Evolutionary conservation across 1,140 invertebrate genomes (phyloP).

Genomic region (Cephus cinctus): DNA sequence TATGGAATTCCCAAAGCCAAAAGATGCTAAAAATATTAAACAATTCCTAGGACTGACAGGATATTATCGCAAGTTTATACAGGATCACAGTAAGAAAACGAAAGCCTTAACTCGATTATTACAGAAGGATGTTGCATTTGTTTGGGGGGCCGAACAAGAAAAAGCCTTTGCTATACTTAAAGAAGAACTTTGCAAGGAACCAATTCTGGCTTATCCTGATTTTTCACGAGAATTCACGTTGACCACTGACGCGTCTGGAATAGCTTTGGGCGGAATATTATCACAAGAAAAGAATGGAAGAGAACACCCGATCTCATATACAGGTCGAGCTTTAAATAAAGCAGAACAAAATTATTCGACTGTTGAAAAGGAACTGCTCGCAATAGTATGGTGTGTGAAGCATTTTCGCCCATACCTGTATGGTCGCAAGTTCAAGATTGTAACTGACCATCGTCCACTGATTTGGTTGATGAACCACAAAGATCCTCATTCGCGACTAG

Average conservation of each 20-base stretch:
- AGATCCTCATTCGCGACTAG: constrained; percentile 35
- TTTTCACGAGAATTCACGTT: constrained; percentile 25
- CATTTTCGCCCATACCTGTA: constrained; percentile 53
- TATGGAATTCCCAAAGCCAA: too few species aligned
- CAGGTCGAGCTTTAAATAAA: constrained; percentile 20
- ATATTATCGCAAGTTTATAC: too few species aligned
- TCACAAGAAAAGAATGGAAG: constrained; percentile 22
- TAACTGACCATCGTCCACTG: constrained; percentile 57
- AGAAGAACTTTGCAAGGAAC: constrained; percentile 7
- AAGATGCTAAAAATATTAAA: too few species aligned
- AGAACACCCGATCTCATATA: constrained; percentile 26
- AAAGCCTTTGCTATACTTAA: too few species aligned
- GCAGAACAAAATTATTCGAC: constrained; percentile 35
- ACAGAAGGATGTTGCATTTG: too few species aligned
- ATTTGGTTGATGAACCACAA: constrained; percentile 52
- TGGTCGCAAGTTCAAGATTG: constrained; percentile 49
- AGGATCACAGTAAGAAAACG: too few species aligned
- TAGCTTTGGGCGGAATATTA: constrained; percentile 25
- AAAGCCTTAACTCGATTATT: too few species aligned
- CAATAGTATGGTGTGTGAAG: constrained; percentile 46
- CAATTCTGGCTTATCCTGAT: constrained; percentile 33
- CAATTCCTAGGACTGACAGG: too few species aligned
- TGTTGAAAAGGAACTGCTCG: constrained; percentile 22
- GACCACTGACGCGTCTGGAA: constrained; percentile 27
- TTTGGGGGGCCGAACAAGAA: too few species aligned